Base-by-base conservation (phyloP, 2,797 vertebrate genomes). In the Neosilurus mollespiculum region DNA sequence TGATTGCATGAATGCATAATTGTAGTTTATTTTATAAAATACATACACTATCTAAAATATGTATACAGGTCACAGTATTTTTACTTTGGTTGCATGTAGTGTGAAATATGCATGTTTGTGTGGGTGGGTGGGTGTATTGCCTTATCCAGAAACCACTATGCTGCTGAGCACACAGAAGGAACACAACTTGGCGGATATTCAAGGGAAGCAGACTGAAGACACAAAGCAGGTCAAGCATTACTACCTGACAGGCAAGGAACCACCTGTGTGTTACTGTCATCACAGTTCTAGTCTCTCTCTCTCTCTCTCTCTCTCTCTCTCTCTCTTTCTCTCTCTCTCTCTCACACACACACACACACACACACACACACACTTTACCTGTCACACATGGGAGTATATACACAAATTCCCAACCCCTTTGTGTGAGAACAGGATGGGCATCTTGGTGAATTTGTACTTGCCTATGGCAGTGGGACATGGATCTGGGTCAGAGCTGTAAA, bases 181-280 rank as follows among this genome's bases (percentile, higher is more conserved):
- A 22, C 93, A 93, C 78, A 94, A 94, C 64, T 80, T 94, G 88
- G 93, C 92, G 0, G 91, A 93, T 0, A 85, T 94, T 56, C 91
- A 87, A 0, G 89, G 90, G 83, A 94, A 96, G 83, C 93, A 93
- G 77, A 88, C 88, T 58, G 93, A 91, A 12, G 90, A 93, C 58
- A 84, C 85, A 0, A 87, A 92, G 26, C 10, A 73, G 0, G 93
- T 93, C 16, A 9, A 90, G 26, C 91, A 86, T 70, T 80, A 88
- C 86, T 94, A 93, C 82, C 90, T 91, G 9, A 87, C 93, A 30
- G 93, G 92, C 61, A 94, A 94, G 92, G 93, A 95, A 72, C 82
- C 79, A 85, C 84, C 86, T 83, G 77, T 83, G 77, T 82, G 81
- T 78, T 82, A 82, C 64, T 75, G 70, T 73, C 82, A 81, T 59